phyloP scores from a whole-genome alignment of 2,888 invertebrate species.

The Phasia obesa region DNA sequence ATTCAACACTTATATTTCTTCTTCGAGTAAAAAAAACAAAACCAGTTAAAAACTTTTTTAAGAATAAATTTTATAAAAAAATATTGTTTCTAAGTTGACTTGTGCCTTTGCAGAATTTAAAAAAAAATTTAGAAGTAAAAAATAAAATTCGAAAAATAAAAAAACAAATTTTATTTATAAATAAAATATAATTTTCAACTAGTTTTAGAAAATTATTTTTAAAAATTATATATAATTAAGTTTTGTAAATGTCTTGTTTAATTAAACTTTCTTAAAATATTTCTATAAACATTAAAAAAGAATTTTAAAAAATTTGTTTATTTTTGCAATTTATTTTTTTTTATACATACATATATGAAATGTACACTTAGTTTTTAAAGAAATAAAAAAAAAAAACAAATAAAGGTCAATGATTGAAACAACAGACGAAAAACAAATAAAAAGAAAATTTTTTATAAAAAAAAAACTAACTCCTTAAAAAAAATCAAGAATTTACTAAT shows the following conservation, averaged over 20 bases:
- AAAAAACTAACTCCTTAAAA: constrained; percentile 6
- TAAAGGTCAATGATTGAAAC: constrained; percentile 80
- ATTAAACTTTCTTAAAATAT: constrained; percentile 51
- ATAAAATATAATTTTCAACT: constrained; percentile 45
- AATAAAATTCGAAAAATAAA: constrained; percentile 17
- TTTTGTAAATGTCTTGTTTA: constrained; percentile 64
- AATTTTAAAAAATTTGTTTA: constrained; percentile 29
- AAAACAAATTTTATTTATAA: constrained; percentile 53
- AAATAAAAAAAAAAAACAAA: constrained; percentile 74
- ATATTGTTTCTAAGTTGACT: constrained; percentile 82
- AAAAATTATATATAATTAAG: constrained; percentile 29
- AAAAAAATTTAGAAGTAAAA: constrained; percentile 33
- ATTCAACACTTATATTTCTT: constrained; percentile 69
- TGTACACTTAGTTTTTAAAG: constrained; percentile 62
- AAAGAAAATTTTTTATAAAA: constrained; percentile 14
- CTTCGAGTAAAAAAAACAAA: constrained; percentile 46
- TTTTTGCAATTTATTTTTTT: constrained; percentile 40
- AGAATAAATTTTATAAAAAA: constrained; percentile 6
- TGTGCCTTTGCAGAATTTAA: constrained; percentile 81
- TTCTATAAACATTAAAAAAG: constrained; percentile 56
- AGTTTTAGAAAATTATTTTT: constrained; percentile 58
- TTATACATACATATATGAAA: constrained; percentile 40
- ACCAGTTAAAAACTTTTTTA: constrained; percentile 23
- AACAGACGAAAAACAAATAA: constrained; percentile 55
- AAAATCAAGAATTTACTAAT: constrained; percentile 43